phyloP scores from a whole-genome alignment of 2,888 invertebrate genomes.

The Zele albiditarsus region DNA sequence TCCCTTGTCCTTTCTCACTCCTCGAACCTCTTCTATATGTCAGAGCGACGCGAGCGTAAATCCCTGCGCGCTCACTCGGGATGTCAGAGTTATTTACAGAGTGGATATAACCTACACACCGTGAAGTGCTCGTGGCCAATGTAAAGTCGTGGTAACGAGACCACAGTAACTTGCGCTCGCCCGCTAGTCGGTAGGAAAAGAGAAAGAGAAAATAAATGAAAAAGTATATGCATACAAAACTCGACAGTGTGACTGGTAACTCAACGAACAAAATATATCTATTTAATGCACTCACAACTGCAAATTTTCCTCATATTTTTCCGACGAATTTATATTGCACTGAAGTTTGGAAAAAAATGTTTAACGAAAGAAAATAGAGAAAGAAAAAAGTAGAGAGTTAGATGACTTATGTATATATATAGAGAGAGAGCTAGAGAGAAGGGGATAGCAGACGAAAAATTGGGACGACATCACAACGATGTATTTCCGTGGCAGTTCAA shows the following conservation, averaged over 20 bases:
- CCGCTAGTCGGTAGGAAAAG: conserved; percentile 9
- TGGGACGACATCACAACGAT: conserved; percentile 10
- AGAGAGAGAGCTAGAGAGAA: conserved; percentile 8
- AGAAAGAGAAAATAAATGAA: conserved; percentile 4
- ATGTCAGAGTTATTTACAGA: conserved; percentile 40
- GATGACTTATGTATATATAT: neutral
- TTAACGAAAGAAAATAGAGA: neutral
- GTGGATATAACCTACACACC: conserved; percentile 38
- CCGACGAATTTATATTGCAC: neutral
- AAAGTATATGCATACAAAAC: conserved; percentile 3
- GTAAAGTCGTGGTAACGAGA: conserved; percentile 42
- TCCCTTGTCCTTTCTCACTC: conserved; percentile 22
- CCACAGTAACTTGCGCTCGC: conserved; percentile 4
- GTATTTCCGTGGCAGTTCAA: conserved; percentile 40
- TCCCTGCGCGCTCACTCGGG: conserved; percentile 40
- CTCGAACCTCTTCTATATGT: conserved; percentile 26
- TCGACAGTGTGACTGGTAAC: neutral
- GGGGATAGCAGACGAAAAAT: neutral
- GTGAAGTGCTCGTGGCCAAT: conserved; percentile 39
- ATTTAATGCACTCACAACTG: conserved; percentile 23
- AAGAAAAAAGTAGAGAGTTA: neutral
- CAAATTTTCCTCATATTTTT: neutral
- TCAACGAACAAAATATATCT: neutral
- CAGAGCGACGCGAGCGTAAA: conserved; percentile 34
- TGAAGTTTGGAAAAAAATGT: conserved; percentile 7